These are phyloP conservation scores for Chanos chanos DNA, from an alignment of 2,797 vertebrate genomes.

Conservation along the genomic window DNA sequence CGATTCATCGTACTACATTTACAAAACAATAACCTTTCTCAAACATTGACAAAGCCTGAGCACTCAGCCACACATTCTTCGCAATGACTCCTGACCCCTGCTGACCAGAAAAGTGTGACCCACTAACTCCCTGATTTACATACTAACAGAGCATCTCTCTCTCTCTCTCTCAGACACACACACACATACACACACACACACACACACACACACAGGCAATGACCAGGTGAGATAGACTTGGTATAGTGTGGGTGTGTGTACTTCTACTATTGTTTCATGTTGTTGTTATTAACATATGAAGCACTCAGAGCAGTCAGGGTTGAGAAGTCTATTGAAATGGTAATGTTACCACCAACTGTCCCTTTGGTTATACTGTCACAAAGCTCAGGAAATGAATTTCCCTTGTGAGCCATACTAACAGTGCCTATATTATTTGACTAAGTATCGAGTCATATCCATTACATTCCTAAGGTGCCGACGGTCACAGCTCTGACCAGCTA, in stretches of 20 bases:
- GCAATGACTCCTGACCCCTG: slow-evolving; percentile 21
- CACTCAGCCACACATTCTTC: slow-evolving; percentile 25
- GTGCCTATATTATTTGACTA: no score
- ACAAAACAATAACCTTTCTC: no score
- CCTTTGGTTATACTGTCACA: no score
- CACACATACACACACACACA: slow-evolving; percentile 9
- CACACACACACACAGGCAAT: slow-evolving; percentile 16
- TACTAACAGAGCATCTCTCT: slow-evolving; percentile 34
- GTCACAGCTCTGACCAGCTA: no score
- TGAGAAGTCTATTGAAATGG: slow-evolving; percentile 51
- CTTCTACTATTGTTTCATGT: slow-evolving; percentile 44
- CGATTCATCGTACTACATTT: no score
- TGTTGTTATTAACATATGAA: slow-evolving; percentile 62
- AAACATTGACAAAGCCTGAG: no score
- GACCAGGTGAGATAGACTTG: no score
- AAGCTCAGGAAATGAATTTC: no score
- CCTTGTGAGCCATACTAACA: no score
- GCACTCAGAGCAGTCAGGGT: slow-evolving; percentile 35
- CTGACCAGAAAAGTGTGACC: slow-evolving; percentile 19
- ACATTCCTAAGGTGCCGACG: no score
- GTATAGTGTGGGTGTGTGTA: slow-evolving; percentile 25
- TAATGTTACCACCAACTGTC: slow-evolving; percentile 46
- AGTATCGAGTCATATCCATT: no score
- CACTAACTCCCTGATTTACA: slow-evolving; percentile 22
- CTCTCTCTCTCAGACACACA: neutral